Conservation (phyloP, 2,888 invertebrate genomes). For the Halocaridina rubra region DNA sequence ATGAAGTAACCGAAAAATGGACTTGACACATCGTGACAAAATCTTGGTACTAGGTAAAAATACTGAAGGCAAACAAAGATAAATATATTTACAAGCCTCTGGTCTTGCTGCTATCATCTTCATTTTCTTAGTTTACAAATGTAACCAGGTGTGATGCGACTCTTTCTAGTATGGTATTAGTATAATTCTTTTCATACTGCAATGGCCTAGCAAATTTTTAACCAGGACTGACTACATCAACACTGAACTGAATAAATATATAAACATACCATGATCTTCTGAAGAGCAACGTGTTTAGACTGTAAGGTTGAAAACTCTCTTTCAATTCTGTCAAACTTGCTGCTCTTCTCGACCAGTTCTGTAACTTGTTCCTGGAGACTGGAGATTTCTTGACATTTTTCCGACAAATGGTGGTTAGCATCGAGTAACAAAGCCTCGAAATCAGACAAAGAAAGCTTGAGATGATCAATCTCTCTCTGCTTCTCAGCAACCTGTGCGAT, state of each 20-base stretch:
- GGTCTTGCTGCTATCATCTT: too few relatives aligned
- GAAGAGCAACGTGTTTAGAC: neutral
- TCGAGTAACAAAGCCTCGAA: constrained; percentile 40
- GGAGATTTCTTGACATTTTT: constrained; percentile 23
- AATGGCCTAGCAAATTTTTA: too few relatives aligned
- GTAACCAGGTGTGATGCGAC: too few relatives aligned
- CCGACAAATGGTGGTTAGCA: constrained; percentile 37
- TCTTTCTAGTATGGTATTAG: too few relatives aligned
- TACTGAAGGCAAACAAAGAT: too few relatives aligned
- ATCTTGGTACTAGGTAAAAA: neutral
- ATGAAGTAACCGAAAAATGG: neutral
- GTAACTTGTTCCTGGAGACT: neutral
- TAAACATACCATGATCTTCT: constrained; percentile 8
- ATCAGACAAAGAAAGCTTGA: constrained; percentile 41
- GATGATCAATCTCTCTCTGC: neutral
- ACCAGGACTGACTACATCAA: too few relatives aligned
- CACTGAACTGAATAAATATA: neutral
- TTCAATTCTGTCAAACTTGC: neutral
- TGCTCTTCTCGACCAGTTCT: constrained; percentile 26
- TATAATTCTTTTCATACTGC: too few relatives aligned
- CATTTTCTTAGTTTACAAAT: too few relatives aligned
- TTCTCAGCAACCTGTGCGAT: constrained; percentile 12
- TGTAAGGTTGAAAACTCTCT: neutral
- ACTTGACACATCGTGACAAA: too few relatives aligned
- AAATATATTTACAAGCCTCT: too few relatives aligned